Evolutionary conservation across 1,140 invertebrate genomes (phyloP), one percentile per base, ranked within the genome.

Genomic region (Calycopis cecrops): DNA sequence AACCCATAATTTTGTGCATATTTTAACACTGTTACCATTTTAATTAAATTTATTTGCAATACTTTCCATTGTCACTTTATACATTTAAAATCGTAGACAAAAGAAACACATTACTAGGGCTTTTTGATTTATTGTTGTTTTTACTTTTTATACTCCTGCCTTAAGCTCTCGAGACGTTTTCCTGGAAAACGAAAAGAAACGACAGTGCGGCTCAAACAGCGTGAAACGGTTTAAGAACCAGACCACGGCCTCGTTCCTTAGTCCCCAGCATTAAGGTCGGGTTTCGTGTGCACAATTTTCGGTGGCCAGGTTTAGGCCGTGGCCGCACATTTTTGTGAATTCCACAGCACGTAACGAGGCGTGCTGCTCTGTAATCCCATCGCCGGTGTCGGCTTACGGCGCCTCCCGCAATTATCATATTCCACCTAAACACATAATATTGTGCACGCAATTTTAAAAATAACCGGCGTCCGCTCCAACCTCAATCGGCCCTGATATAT

Each of bases 401-500:
- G 82, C 80, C 82, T 84, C 78, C 71, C 66, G 79, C 80, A 86
- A 86, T 86, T 86, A 86, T 86, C 79, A 86, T 84, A 84, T 86
- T 84, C 79, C 76, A 80, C 80, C 83, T 86, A 86, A 86, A 86
- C 83, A 84, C 80, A 81, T 85, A 80, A 84, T 84, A 84, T 79
- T 79, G 78, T 76, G 77, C 77, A 78, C 74, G 83, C 83, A 85
- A 84, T 86, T 83, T 86, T 74, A 82, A 80, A 86, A 85, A 86
- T 83, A 83, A 79, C 74, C 70, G 61, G 72, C 71, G 77, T 78
- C 76, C 75, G 75, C 62, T 28, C 71, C 78, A 74, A 81, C 76
- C 74, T 76, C 73, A 72, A 79, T 77, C 21, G 21, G 21, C 2
- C 21, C 66, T 81, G 80, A 84, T 82, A 82, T 84, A 84, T 83